phyloP scores from a whole-genome alignment of 2,797 vertebrate genomes.

The Diglossa cyanea region DNA sequence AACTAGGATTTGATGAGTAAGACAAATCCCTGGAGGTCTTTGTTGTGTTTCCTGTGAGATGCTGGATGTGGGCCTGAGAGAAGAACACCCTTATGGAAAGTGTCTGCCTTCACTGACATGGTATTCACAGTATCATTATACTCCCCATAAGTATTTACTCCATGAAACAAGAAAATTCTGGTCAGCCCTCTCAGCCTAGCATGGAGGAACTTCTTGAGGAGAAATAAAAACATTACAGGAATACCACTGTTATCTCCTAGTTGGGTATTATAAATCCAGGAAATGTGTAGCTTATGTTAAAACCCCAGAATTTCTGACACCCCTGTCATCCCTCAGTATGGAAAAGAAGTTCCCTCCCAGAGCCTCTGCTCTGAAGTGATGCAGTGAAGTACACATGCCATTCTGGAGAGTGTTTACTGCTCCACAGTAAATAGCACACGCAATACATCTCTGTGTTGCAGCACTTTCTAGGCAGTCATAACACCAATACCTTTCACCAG shows the following conservation, averaged over 20 bases:
- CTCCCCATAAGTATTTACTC: background rate
- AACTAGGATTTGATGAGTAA: background rate
- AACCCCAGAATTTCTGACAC: background rate
- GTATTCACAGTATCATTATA: background rate
- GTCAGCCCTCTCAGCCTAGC: background rate
- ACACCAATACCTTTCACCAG: background rate
- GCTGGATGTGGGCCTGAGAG: background rate
- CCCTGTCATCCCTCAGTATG: background rate
- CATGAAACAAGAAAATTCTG: background rate
- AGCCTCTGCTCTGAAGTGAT: background rate
- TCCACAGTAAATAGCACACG: background rate
- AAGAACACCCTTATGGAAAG: background rate
- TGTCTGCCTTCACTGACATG: background rate
- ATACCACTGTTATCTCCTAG: background rate
- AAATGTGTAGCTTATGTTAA: background rate
- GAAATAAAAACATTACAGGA: background rate
- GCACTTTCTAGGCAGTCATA: background rate
- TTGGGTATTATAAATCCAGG: background rate
- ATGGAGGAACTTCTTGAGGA: accelerated
- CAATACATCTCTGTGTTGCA: background rate
- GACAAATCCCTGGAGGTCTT: background rate
- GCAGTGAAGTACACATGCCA: background rate
- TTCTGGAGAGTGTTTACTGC: background rate
- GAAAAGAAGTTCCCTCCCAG: background rate
- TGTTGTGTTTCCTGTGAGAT: background rate